phyloP scores from a whole-genome alignment of 2,888 invertebrate genomes.

The Stenichneumon culpator region DNA sequence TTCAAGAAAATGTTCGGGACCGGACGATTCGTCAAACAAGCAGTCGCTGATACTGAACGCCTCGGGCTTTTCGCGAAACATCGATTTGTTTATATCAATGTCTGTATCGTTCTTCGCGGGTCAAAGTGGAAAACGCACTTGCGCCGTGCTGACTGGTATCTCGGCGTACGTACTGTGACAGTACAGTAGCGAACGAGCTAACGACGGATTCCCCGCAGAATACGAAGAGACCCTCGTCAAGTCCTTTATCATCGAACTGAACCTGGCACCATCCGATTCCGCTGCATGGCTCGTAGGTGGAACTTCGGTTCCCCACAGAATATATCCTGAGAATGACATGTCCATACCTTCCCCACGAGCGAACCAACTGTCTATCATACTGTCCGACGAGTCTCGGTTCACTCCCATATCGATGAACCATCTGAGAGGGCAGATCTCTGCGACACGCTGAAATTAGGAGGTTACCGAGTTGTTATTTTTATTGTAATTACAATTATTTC shows the following conservation, averaged over 20 bases:
- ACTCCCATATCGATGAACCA: background rate
- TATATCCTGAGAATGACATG: constrained; percentile 11
- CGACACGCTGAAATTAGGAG: background rate
- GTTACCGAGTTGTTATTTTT: background rate
- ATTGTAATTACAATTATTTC: no score
- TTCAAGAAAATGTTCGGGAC: constrained; percentile 8
- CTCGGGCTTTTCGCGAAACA: constrained; percentile 14
- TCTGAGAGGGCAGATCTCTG: background rate
- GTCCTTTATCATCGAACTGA: constrained; percentile 71
- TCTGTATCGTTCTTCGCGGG: background rate
- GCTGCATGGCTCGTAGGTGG: constrained; percentile 51
- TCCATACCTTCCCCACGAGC: background rate
- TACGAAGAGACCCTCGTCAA: constrained; percentile 71
- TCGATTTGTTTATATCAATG: constrained; percentile 42
- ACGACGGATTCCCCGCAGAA: constrained; percentile 67
- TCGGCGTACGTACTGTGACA: constrained; percentile 12
- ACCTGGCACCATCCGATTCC: constrained; percentile 55
- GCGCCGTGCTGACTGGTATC: constrained; percentile 3
- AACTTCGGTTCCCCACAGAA: constrained; percentile 21
- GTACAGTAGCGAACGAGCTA: constrained; percentile 14
- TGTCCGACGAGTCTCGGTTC: background rate
- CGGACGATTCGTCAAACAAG: constrained; percentile 20
- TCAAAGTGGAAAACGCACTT: constrained; percentile 44
- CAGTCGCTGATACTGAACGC: constrained; percentile 26
- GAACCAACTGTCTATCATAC: background rate